Percentiles rank a stretch among this genome's conserved stretches.
phyloP scores from a whole-genome alignment of 1,140 invertebrate species.

The Tetramorium simillimum region DNA sequence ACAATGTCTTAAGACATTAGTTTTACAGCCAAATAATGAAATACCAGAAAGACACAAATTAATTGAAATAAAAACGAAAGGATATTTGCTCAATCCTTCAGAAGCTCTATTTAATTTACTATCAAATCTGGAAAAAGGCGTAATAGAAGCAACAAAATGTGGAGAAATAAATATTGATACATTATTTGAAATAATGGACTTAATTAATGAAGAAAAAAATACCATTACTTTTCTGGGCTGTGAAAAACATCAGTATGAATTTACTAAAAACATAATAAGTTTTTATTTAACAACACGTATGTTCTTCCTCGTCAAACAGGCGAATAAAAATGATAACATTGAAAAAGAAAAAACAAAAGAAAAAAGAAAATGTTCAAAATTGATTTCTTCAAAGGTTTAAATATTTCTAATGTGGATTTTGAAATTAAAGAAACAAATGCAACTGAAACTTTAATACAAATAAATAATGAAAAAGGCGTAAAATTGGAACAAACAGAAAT shows the following conservation, averaged over 20 bases:
- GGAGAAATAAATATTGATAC: slow-evolving; percentile 1
- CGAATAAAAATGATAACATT: not conserved
- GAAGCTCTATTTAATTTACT: not conserved
- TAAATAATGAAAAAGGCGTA: not conserved
- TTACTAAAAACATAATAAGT: not conserved
- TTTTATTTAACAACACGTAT: slow-evolving; percentile 10
- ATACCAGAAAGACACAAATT: slow-evolving; percentile 2
- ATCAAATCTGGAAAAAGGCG: not conserved
- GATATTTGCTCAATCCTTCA: not conserved
- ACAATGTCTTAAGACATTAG: not conserved
- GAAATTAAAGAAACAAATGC: not conserved
- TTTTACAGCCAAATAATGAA: not conserved
- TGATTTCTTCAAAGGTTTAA: not conserved
- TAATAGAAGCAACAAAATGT: not conserved
- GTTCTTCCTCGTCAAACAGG: not conserved
- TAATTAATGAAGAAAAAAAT: not conserved
- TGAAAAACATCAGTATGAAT: not conserved
- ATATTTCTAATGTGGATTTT: not conserved
- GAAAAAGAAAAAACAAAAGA: not conserved
- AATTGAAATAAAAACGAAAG: slow-evolving; percentile 11
- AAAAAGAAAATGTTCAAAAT: not conserved
- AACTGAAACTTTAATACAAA: slow-evolving; percentile 2
- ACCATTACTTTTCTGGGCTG: not conserved
- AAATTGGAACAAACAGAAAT: not conserved
- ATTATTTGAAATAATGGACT: not conserved